These are phyloP conservation scores for Spinus pinus DNA, from an alignment of 2,797 vertebrate genomes.

Conservation along the genomic window DNA sequence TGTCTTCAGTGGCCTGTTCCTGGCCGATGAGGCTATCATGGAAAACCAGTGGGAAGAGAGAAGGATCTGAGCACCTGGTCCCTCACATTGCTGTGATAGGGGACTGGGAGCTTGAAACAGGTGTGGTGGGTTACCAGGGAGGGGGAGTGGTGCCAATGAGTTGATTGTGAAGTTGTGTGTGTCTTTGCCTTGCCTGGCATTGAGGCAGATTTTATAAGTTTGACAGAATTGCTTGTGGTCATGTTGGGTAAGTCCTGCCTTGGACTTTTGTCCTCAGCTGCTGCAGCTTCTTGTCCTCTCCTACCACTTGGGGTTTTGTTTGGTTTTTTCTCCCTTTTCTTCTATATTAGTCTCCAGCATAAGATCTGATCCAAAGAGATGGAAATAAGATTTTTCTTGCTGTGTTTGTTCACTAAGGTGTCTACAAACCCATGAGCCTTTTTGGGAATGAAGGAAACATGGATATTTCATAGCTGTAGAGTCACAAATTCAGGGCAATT, in stretches of 20 bases:
- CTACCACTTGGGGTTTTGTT: background rate
- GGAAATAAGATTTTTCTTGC: background rate
- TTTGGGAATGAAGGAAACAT: background rate
- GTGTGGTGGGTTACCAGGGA: background rate
- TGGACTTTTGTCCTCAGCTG: background rate
- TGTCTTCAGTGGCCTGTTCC: background rate
- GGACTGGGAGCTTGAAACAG: background rate
- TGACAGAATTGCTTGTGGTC: background rate
- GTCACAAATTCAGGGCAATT: background rate
- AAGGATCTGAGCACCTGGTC: background rate
- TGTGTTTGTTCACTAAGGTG: background rate
- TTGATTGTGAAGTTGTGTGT: background rate
- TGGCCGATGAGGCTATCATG: background rate
- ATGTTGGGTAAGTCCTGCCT: background rate
- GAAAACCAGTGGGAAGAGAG: background rate
- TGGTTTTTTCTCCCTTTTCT: rapidly evolving
- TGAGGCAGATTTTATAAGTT: background rate
- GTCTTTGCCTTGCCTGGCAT: background rate
- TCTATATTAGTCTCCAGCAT: background rate
- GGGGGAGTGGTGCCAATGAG: background rate
- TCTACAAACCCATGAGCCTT: background rate
- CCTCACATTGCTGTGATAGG: rapidly evolving
- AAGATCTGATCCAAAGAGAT: background rate
- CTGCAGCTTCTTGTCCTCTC: background rate
- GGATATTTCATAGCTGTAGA: background rate